phyloP scores from a whole-genome alignment of 2,888 invertebrate species.

The Cheilosia pagana region DNA sequence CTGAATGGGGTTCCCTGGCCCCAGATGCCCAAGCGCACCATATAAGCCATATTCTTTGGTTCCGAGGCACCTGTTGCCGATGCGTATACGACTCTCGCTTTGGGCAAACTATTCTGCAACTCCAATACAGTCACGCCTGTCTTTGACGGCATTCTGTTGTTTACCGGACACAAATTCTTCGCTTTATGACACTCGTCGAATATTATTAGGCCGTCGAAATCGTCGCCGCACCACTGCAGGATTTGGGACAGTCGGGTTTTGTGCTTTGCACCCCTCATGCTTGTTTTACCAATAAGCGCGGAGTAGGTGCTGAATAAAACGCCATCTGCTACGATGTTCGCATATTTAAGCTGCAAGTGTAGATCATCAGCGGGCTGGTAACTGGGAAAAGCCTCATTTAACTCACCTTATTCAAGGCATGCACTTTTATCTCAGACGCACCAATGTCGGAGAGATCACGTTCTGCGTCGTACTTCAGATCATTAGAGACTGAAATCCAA shows the following conservation, averaged over 20 bases:
- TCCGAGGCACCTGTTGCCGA: constrained; percentile 99
- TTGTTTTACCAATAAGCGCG: constrained; percentile 98
- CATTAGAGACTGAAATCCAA: constrained; percentile 99
- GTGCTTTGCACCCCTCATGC: constrained; percentile 91
- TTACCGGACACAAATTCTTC: constrained; percentile 98
- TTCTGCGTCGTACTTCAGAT: constrained; percentile 98
- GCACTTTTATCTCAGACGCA: constrained; percentile 93
- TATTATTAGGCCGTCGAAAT: constrained; percentile 97
- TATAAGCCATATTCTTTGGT: constrained; percentile 99
- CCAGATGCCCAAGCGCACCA: constrained; percentile 99
- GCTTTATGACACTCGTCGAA: constrained; percentile 99
- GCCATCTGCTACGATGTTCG: constrained; percentile 96
- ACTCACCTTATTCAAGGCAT: constrained; percentile 93
- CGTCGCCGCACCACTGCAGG: constrained; percentile 98
- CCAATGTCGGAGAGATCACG: constrained; percentile 98
- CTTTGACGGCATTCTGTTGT: constrained; percentile 98
- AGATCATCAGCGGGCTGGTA: background rate
- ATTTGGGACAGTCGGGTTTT: constrained; percentile 97
- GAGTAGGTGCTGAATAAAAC: constrained; percentile 99
- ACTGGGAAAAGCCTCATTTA: background rate
- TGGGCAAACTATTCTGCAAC: constrained; percentile 96
- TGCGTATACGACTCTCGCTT: constrained; percentile 96
- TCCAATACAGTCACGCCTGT: constrained; percentile 98
- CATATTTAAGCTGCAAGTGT: constrained; percentile 93
- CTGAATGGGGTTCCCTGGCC: constrained; percentile 98